Evolutionary conservation across 2,797 vertebrate species (phyloP).

Genomic region (Chaetophractus vellerosus): DNA sequence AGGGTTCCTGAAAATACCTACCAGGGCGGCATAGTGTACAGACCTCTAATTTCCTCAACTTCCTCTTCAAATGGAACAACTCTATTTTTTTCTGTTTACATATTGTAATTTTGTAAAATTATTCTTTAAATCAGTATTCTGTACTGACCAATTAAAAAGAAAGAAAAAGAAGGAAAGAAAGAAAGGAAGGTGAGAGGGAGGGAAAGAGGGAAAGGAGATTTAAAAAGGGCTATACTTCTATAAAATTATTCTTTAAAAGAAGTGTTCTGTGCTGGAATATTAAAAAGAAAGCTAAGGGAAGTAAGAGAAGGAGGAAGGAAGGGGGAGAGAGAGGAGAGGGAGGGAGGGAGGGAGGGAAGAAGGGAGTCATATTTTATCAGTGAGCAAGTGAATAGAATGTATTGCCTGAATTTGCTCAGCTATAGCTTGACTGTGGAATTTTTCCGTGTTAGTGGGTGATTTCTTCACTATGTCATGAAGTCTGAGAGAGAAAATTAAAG

Average conservation of each 20-base stretch:
- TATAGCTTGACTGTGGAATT: not conserved
- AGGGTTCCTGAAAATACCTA: not conserved
- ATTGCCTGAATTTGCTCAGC: not conserved
- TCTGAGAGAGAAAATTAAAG: constrained; percentile 52
- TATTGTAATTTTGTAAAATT: not conserved
- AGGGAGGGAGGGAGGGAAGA: not conserved
- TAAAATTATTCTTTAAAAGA: not conserved
- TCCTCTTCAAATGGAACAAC: not conserved
- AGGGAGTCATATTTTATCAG: not conserved
- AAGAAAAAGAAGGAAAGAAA: not conserved
- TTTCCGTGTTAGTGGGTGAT: not conserved
- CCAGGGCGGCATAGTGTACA: not conserved
- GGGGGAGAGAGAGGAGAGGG: not conserved
- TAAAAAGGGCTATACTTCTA: not conserved
- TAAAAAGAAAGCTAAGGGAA: not conserved
- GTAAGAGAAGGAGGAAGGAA: not conserved
- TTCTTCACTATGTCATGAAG: constrained; percentile 64
- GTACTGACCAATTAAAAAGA: not conserved
- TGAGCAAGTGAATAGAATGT: not conserved
- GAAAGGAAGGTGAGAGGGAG: not conserved
- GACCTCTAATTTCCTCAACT: not conserved
- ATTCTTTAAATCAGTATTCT: not conserved
- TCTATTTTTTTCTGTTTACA: not conserved
- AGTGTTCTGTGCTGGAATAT: not conserved
- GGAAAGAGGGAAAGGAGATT: no score